Evolutionary conservation across 2,797 vertebrate species (phyloP).

Genomic region (Fringilla coelebs): DNA sequence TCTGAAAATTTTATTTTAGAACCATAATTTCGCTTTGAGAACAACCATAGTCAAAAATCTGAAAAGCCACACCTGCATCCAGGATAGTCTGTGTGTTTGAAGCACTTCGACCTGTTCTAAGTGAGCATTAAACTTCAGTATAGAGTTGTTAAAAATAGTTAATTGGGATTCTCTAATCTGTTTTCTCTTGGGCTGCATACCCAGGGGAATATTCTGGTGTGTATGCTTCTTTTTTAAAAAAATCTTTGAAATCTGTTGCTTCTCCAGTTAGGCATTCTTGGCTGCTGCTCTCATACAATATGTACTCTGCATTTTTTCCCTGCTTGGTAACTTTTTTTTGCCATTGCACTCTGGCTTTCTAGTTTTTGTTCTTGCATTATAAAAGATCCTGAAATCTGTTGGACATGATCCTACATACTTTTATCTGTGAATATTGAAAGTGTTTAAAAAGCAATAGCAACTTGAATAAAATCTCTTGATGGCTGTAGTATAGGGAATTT

Average conservation of each 20-base stretch:
- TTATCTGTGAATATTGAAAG: background rate
- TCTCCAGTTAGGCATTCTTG: constrained; percentile 64
- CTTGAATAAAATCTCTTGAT: background rate
- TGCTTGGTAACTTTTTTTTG: constrained; percentile 46
- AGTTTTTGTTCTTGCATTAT: constrained; percentile 1
- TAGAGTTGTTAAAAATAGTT: constrained; percentile 64
- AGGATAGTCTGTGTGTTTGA: background rate
- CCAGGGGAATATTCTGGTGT: constrained; percentile 96
- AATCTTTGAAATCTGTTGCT: constrained; percentile 55
- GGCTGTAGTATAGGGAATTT: background rate
- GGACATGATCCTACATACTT: background rate
- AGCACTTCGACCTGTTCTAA: constrained; percentile 29
- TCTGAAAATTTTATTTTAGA: background rate
- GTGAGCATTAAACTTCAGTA: constrained; percentile 11
- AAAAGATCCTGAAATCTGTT: background rate
- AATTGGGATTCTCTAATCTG: constrained; percentile 79
- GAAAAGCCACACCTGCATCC: background rate
- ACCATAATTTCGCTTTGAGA: background rate
- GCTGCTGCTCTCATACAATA: constrained; percentile 67
- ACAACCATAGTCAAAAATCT: background rate
- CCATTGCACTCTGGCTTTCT: constrained; percentile 33
- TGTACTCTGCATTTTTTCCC: constrained; percentile 57
- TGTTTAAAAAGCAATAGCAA: background rate
- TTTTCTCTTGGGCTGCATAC: constrained; percentile 80
- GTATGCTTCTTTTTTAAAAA: constrained; percentile 76